Evolutionary conservation across 2,113 vertebrate species (phyloP).

Genomic region (Vireo altiloquus): DNA sequence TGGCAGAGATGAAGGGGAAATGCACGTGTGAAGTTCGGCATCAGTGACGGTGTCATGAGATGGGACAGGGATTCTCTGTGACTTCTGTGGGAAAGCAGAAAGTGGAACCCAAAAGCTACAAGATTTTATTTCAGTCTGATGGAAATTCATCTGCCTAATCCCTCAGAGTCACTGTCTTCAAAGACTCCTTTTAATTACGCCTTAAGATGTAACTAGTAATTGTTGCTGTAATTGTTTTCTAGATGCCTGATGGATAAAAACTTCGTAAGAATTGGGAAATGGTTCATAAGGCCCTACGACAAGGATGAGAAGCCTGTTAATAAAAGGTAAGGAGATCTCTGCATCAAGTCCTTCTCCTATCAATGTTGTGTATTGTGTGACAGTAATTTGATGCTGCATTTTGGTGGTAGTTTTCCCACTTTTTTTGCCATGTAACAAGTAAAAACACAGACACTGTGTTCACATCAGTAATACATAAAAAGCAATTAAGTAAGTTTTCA

Average conservation of each 20-base stretch:
- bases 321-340: conserved; percentile 82
- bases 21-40: background rate
- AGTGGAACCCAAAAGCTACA: background rate
- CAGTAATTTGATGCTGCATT: background rate
- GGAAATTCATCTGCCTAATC: background rate
- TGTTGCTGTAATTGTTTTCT: conserved; percentile 46
- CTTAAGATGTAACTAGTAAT: background rate
- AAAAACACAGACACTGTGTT: background rate
- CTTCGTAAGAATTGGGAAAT: conserved; percentile 93
- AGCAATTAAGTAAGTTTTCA: background rate
- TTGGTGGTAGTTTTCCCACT: background rate
- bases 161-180: background rate
- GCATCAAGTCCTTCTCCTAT: background rate
- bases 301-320: conserved; percentile 89
- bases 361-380: background rate
- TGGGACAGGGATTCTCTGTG: background rate
- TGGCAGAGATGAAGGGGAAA: background rate
- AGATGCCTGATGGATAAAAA: conserved; percentile 98
- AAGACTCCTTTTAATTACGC: background rate
- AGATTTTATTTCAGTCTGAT: background rate
- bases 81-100: background rate
- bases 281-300: conserved; percentile 95
- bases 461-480: background rate
- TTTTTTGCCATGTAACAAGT: background rate
- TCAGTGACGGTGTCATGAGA: background rate